A percentile compares a stretch with the other conserved stretches of the same genome.
Conservation (phyloP, 2,113 vertebrate genomes). For the Notothenia rossii region DNA sequence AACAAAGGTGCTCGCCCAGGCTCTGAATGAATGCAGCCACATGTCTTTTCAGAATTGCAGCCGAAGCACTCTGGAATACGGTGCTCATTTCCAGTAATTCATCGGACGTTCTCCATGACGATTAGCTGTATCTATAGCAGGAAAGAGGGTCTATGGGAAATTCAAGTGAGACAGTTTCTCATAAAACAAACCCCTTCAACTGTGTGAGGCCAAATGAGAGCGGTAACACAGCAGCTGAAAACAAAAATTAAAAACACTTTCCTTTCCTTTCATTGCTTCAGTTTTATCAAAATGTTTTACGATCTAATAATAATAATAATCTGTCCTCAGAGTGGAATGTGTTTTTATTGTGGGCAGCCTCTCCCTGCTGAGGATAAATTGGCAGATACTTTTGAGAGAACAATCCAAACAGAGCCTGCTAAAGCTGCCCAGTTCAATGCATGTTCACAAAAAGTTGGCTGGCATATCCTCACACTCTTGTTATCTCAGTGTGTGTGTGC, state of each 20-base stretch:
- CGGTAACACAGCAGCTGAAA: conserved; percentile 20
- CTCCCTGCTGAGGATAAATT: conserved; percentile 59
- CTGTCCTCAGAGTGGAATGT: conserved; percentile 48
- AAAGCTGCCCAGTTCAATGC: conserved; percentile 49
- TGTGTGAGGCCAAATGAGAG: conserved; percentile 27
- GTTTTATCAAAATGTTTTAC: conserved; percentile 24
- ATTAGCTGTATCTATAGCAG: conserved; percentile 65
- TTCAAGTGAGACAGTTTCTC: conserved; percentile 37
- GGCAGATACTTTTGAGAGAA: conserved; percentile 53
- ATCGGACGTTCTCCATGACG: conserved; percentile 48
- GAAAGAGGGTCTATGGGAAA: conserved; percentile 57
- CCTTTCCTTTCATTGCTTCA: background rate
- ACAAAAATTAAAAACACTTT: background rate
- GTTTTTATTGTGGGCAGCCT: conserved; percentile 45
- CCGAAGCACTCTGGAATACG: conserved; percentile 11
- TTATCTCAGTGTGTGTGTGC: conserved; percentile 56
- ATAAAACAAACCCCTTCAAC: conserved; percentile 26
- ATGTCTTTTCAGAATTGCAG: conserved; percentile 27
- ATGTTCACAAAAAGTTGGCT: conserved; percentile 58
- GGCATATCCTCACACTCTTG: conserved; percentile 35
- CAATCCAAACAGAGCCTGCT: conserved; percentile 57
- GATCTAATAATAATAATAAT: conserved; percentile 36
- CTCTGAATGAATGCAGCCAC: conserved; percentile 29
- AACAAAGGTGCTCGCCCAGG: conserved; percentile 24
- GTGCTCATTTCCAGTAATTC: conserved; percentile 65